A percentile compares a stretch with the other conserved stretches of the same genome.
Conservation (phyloP, 2,888 invertebrate genomes). For the Tineola bisselliella region DNA sequence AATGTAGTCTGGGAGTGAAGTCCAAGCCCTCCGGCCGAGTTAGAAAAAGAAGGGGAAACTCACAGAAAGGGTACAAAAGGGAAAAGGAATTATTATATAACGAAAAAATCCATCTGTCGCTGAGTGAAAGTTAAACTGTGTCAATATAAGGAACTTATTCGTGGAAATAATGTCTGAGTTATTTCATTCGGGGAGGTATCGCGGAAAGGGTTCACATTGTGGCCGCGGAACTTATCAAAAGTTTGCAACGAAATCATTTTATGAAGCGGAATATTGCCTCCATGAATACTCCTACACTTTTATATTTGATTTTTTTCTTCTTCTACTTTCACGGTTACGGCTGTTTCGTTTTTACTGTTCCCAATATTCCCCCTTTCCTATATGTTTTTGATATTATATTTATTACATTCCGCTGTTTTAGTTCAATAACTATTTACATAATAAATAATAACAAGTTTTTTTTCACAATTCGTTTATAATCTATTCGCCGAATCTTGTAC, state of each 20-base stretch:
- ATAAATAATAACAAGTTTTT: no score
- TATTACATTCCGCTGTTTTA: no score
- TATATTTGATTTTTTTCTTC: conserved; percentile 4
- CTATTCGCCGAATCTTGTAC: no score
- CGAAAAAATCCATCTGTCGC: conserved; percentile 9
- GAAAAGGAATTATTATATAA: conserved; percentile 8
- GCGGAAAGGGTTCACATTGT: conserved; percentile 12
- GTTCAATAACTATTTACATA: no score
- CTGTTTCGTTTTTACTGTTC: neutral
- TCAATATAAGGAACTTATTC: conserved; percentile 7
- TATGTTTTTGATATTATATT: no score
- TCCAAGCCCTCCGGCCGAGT: conserved; percentile 6
- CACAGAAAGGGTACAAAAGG: conserved; percentile 8
- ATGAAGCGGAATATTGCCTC: conserved; percentile 12
- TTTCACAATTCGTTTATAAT: no score
- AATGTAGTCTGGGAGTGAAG: neutral
- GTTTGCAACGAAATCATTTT: conserved; percentile 11
- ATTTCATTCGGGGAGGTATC: conserved; percentile 7
- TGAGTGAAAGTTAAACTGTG: conserved; percentile 13
- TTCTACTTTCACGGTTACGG: neutral
- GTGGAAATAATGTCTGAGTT: conserved; percentile 9
- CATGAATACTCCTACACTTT: neutral
- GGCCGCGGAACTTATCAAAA: conserved; percentile 9
- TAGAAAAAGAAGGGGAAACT: conserved; percentile 1
- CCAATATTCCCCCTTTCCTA: no score